Percentiles rank a stretch among this genome's conserved stretches.
Evolutionary conservation across 2,113 vertebrate species (phyloP).

Genomic region (Laticauda colubrina): DNA sequence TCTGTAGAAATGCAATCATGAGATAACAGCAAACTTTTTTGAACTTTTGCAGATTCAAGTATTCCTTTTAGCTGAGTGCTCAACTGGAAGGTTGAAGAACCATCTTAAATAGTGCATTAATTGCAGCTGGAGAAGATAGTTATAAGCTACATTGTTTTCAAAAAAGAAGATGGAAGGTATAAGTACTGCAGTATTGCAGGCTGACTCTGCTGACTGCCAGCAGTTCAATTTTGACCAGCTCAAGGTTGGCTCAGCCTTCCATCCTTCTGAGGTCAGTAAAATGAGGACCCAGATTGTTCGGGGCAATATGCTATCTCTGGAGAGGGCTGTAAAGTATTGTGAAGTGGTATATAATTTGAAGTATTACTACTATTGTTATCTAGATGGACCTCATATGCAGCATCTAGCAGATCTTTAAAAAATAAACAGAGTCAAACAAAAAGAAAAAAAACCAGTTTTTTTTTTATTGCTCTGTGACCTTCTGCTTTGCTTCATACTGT

Average conservation of each 20-base stretch:
- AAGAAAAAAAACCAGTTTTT: too few species aligned
- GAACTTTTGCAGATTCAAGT: background rate
- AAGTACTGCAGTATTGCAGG: background rate
- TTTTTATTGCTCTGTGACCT: background rate
- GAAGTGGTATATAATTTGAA: background rate
- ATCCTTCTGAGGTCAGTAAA: too few species aligned
- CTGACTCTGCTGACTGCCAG: background rate
- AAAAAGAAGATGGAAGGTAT: background rate
- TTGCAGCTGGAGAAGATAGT: background rate
- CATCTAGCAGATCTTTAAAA: background rate
- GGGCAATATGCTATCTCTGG: too few species aligned
- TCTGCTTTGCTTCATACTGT: background rate
- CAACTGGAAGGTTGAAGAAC: background rate
- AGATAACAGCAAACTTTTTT: background rate
- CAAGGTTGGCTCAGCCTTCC: too few species aligned
- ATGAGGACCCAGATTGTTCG: too few species aligned
- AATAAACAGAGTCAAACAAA: background rate
- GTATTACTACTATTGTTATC: background rate
- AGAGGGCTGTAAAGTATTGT: too few species aligned
- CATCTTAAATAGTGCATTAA: background rate
- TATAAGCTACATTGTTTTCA: background rate
- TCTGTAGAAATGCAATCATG: background rate
- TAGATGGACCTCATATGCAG: background rate
- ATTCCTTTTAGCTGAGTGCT: background rate
- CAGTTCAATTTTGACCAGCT: too few species aligned